phyloP scores from a whole-genome alignment of 2,113 vertebrate genomes.

The Lophotis ruficrista region DNA sequence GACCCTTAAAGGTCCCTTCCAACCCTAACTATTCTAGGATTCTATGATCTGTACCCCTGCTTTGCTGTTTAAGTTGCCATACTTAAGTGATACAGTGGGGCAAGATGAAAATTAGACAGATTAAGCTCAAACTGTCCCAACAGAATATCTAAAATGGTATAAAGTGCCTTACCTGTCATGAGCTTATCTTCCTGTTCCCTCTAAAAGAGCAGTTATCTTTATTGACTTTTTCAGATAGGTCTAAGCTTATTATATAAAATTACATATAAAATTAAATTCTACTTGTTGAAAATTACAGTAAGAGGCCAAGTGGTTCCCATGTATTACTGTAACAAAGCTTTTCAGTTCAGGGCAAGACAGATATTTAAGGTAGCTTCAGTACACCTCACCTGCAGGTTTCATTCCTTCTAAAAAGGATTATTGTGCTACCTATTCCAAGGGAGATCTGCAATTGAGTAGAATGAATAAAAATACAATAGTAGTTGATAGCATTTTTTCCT shows the following conservation, averaged over 20 bases:
- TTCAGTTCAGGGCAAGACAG: background rate
- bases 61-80: background rate
- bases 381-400: background rate
- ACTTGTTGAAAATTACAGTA: background rate
- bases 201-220: background rate
- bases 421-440: background rate
- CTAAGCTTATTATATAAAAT: background rate
- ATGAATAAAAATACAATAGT: background rate
- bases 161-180: background rate
- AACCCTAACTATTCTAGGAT: no score
- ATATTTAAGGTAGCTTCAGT: background rate
- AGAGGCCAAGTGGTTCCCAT: background rate
- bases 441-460: background rate
- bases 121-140: background rate
- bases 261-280: background rate
- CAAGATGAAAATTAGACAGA: background rate
- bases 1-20: no score
- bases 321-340: background rate
- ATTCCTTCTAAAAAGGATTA: background rate
- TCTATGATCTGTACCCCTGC: background rate
- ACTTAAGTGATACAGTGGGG: background rate
- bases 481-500: background rate
- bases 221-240: background rate
- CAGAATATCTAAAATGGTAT: background rate
- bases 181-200: background rate